These are phyloP conservation scores for Clarias gariepinus DNA, from an alignment of 2,113 vertebrate species.

Conservation along the genomic window DNA sequence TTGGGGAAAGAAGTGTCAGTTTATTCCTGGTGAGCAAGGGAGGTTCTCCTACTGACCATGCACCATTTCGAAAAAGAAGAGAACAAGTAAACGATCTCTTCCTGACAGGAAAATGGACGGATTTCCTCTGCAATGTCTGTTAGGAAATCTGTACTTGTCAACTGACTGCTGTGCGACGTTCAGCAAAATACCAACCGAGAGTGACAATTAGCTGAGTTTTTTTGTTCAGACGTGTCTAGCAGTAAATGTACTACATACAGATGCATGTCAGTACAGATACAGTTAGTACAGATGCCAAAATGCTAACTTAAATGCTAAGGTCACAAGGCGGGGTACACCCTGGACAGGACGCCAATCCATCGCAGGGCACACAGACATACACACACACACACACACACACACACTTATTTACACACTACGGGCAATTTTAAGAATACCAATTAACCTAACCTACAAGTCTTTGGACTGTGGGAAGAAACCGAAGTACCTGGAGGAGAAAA, in stretches of 20 bases:
- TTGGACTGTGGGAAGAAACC: too few relatives aligned
- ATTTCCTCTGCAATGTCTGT: slow-evolving; percentile 76
- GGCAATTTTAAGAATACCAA: too few relatives aligned
- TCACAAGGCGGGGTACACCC: too few relatives aligned
- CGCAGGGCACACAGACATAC: too few relatives aligned
- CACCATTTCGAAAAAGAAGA: slow-evolving; percentile 29
- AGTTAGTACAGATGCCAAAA: neutral
- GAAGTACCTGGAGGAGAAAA: too few relatives aligned
- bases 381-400: too few relatives aligned
- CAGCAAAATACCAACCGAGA: slow-evolving; percentile 34
- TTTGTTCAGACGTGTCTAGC: slow-evolving; percentile 1
- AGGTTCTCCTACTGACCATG: slow-evolving; percentile 26
- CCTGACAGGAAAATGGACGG: slow-evolving; percentile 81
- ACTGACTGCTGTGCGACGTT: slow-evolving; percentile 51
- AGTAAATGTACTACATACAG: neutral
- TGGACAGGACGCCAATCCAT: too few relatives aligned
- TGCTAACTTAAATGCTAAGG: too few relatives aligned
- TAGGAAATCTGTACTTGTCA: slow-evolving; percentile 55
- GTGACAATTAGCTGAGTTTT: neutral
- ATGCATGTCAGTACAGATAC: neutral
- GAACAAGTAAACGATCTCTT: slow-evolving; percentile 61
- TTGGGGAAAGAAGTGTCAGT: slow-evolving; percentile 24
- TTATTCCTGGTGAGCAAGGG: slow-evolving; percentile 1
- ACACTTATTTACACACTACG: too few relatives aligned
- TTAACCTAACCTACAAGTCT: too few relatives aligned